Evolutionary conservation across 2,113 vertebrate species (phyloP), one percentile per base, ranked within the genome.

Genomic region (Psilopsiagon aurifrons): DNA sequence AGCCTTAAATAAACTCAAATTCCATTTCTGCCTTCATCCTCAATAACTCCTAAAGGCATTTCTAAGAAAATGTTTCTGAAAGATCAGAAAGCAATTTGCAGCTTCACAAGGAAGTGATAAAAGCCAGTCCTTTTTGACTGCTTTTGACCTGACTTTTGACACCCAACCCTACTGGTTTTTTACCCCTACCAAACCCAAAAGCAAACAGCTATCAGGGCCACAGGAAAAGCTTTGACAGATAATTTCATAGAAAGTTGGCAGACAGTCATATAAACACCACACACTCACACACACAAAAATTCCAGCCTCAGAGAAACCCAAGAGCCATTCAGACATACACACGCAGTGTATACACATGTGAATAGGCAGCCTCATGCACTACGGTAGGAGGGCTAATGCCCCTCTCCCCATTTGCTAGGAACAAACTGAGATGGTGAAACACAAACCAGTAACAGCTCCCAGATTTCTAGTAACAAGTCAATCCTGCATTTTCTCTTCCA

Each of bases 331-430:
- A 24, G 29, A 10, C 3, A 2, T 18, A 10, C 13, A 6, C 3
- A 11, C 1, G 5, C 17, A 1, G 43, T 3, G 23, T 33, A 2
- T 6, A 5, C 6, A 27, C 8, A 12, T 0, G 2, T 10, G 41
- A 11, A 18, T 0, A 14, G 70, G 68, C 46, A 68, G 28, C 23
- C 27, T 33, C 35, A 8, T 2, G 1, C 18, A 8, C 41, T 12
- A 20, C 13, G 20, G 16, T 13, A 5, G 20, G 9, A 46, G 11
- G 7, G 28, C 33, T 33, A 13, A 46, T 1, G 1, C 15, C 24
- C 31, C 29, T 27, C 37, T 37, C 20, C 28, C 25, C 24, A 2
- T 10, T 31, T 37, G 6, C 0, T 7, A 41, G 43, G n/a, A 71
- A 28, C 52, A n/a, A 29, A 28, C 25, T 14, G 78, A 80, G 62